A percentile compares a stretch with the other conserved stretches of the same genome.
Conservation (phyloP, 2,797 vertebrate species). For the Melopsittacus undulatus region DNA sequence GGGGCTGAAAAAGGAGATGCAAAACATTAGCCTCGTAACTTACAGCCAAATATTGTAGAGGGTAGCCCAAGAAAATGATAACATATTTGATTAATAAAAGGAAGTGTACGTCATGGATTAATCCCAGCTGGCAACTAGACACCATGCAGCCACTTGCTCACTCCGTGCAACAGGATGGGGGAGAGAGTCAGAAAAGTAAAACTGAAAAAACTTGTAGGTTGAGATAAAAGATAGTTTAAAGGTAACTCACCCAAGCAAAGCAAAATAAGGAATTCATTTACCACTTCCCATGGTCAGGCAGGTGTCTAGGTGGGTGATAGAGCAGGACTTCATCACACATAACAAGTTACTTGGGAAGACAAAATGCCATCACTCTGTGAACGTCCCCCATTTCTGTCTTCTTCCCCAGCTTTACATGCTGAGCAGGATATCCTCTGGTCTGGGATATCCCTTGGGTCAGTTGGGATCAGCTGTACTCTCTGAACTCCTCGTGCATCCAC, state of each 20-base stretch:
- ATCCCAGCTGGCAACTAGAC: not conserved
- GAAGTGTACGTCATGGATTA: not conserved
- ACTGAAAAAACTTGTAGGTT: not conserved
- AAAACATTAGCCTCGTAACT: not conserved
- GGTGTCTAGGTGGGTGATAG: not conserved
- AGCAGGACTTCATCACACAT: not conserved
- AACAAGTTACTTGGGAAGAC: not conserved
- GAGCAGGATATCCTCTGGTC: not conserved
- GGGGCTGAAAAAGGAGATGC: not conserved
- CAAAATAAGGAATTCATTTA: not conserved
- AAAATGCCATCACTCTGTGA: not conserved
- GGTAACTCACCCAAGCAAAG: not conserved
- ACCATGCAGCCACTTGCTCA: not conserved
- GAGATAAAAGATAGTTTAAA: not conserved
- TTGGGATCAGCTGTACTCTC: not conserved
- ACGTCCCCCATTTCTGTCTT: not conserved
- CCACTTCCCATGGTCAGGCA: not conserved
- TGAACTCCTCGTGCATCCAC: not conserved
- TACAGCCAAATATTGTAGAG: not conserved
- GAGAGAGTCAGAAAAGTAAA: not conserved
- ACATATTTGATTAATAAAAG: not conserved
- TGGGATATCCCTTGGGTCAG: not conserved
- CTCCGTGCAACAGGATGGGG: not conserved
- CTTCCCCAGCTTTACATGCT: not conserved
- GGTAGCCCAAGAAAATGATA: not conserved